Conservation (phyloP, 2,113 vertebrate species). For the Gnathonemus longibarbis region DNA sequence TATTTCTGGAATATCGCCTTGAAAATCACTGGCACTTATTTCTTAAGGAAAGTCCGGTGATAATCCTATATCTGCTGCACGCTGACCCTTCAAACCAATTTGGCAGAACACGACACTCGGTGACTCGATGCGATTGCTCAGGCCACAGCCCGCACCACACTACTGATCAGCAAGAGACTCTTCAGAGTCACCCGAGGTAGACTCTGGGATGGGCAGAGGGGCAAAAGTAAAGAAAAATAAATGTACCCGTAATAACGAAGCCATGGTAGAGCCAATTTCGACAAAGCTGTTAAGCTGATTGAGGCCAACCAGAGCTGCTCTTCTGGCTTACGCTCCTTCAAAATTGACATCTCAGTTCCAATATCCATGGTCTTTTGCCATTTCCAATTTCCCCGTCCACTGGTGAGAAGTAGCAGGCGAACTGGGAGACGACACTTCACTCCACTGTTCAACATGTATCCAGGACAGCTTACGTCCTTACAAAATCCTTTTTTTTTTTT, state of each 20-base stretch:
- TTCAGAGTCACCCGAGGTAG: neutral
- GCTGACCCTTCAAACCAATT: neutral
- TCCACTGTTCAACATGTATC: slow-evolving; percentile 51
- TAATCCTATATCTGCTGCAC: neutral
- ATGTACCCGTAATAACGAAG: slow-evolving; percentile 24
- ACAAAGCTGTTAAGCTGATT: slow-evolving; percentile 75
- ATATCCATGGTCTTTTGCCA: slow-evolving; percentile 68
- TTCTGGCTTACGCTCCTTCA: slow-evolving; percentile 72
- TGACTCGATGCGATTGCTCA: neutral
- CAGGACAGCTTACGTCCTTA: neutral
- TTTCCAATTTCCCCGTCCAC: slow-evolving; percentile 64
- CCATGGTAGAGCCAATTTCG: slow-evolving; percentile 66
- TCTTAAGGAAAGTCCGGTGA: neutral
- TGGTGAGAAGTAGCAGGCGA: slow-evolving; percentile 65
- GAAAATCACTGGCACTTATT: neutral
- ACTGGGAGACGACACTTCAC: slow-evolving; percentile 66
- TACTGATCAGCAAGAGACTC: slow-evolving; percentile 38
- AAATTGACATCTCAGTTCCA: slow-evolving; percentile 75
- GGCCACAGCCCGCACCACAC: slow-evolving; percentile 29
- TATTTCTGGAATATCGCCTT: neutral
- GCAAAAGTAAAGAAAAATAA: slow-evolving; percentile 12
- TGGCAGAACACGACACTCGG: neutral
- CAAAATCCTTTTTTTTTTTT: neutral
- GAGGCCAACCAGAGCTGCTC: slow-evolving; percentile 70
- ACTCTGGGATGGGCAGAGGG: slow-evolving; percentile 17